Evolutionary conservation across 1,140 invertebrate genomes (phyloP).

Genomic region (Teleopsis dalmanni): DNA sequence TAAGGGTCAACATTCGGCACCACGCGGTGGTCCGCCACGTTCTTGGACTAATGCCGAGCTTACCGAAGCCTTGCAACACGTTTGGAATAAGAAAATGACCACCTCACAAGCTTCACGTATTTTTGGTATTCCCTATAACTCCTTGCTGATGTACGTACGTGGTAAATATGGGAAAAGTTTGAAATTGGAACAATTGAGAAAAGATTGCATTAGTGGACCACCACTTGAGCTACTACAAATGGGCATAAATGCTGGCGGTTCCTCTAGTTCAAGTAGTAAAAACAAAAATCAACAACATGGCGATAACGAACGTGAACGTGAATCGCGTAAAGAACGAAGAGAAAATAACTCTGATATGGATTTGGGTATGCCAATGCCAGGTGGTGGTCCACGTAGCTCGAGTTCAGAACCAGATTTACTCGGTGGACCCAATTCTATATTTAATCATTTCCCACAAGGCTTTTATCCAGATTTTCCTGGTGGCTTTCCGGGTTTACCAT

Average conservation of each 20-base stretch:
- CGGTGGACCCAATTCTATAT: slow-evolving; percentile 52
- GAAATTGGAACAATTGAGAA: slow-evolving; percentile 76
- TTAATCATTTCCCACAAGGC: slow-evolving; percentile 62
- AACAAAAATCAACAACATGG: slow-evolving; percentile 30
- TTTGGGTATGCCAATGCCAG: slow-evolving; percentile 23
- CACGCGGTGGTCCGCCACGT: slow-evolving; percentile 75
- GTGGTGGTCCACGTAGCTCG: slow-evolving; percentile 49
- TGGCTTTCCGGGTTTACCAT: slow-evolving; percentile 66
- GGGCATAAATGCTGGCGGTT: slow-evolving; percentile 47
- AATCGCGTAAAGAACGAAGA: slow-evolving; percentile 2
- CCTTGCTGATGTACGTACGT: slow-evolving; percentile 83
- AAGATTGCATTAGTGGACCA: slow-evolving; percentile 71
- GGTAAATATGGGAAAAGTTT: slow-evolving; percentile 85
- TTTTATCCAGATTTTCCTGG: slow-evolving; percentile 73
- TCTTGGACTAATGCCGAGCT: slow-evolving; percentile 86
- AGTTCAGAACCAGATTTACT: slow-evolving; percentile 55
- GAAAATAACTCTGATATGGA: slow-evolving; percentile 21
- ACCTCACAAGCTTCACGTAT: slow-evolving; percentile 82
- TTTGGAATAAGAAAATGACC: slow-evolving; percentile 93
- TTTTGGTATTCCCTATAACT: slow-evolving; percentile 87
- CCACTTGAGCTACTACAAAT: slow-evolving; percentile 62
- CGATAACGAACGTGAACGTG: slow-evolving; percentile 1
- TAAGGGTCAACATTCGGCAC: slow-evolving; percentile 81
- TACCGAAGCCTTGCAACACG: slow-evolving; percentile 79
- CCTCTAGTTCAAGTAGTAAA: slow-evolving; percentile 22